A percentile compares a stretch with the other conserved stretches of the same genome.
phyloP scores from a whole-genome alignment of 2,113 vertebrate genomes.

The Oreochromis aureus region DNA sequence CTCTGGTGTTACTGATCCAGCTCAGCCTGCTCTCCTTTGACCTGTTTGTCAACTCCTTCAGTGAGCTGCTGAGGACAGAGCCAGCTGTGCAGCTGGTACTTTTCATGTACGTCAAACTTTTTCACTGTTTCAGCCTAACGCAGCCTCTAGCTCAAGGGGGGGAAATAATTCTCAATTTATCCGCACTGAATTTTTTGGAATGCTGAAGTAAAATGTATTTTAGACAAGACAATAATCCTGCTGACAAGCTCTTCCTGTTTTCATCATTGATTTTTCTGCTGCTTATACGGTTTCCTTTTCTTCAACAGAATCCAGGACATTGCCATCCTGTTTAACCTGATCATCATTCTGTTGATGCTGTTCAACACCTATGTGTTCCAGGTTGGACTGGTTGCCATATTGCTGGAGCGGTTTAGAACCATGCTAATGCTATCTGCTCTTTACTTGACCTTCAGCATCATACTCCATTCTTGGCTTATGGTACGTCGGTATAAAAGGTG shows the following conservation, averaged over 20 bases:
- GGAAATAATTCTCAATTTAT: neutral
- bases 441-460: slow-evolving; percentile 85
- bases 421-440: slow-evolving; percentile 78
- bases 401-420: slow-evolving; percentile 86
- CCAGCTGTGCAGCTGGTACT: slow-evolving; percentile 86
- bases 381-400: slow-evolving; percentile 84
- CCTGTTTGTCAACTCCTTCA: slow-evolving; percentile 91
- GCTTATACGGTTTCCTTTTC: neutral
- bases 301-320: slow-evolving; percentile 87
- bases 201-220: neutral
- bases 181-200: neutral
- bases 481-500: slow-evolving; percentile 47
- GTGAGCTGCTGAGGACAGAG: slow-evolving; percentile 81
- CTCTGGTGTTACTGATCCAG: slow-evolving; percentile 87
- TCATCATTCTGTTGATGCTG: slow-evolving; percentile 94
- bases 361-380: slow-evolving; percentile 97
- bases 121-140: neutral
- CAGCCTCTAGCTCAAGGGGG: neutral
- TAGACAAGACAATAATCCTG: neutral
- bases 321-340: slow-evolving; percentile 84
- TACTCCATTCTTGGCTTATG: slow-evolving; percentile 88
- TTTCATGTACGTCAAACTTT: slow-evolving; percentile 80
- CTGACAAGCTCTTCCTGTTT: neutral
- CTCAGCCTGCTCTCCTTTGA: slow-evolving; percentile 87
- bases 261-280: neutral